Evolutionary conservation across 2,113 vertebrate genomes (phyloP).

Genomic region (Hippolais icterina): DNA sequence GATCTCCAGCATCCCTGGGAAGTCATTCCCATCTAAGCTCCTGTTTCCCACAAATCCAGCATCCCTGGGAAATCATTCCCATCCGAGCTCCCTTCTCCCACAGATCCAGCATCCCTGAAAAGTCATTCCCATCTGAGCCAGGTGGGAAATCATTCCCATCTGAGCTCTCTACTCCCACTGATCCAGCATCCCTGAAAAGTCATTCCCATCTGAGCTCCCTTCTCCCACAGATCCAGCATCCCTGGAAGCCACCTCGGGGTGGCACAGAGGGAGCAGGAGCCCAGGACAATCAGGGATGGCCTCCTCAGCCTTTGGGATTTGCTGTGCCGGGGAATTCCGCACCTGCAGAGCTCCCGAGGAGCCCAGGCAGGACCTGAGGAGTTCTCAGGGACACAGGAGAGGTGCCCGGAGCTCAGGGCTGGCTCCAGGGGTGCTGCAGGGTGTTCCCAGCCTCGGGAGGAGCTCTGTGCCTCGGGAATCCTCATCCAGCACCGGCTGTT

Average conservation of each 20-base stretch:
- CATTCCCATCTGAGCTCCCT: too few species aligned
- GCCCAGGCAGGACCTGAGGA: not conserved
- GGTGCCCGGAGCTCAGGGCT: not conserved
- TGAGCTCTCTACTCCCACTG: not conserved
- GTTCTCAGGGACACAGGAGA: not conserved
- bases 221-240: not conserved
- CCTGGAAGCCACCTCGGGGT: not conserved
- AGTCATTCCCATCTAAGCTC: accelerated
- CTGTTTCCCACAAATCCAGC: not conserved
- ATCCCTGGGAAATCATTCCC: too few species aligned
- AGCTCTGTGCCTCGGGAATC: not conserved
- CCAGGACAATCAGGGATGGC: not conserved
- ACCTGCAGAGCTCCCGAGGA: accelerated
- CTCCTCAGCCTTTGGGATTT: not conserved
- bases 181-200: too few species aligned
- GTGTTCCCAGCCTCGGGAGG: not conserved
- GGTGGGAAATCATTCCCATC: accelerated
- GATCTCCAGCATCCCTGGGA: not conserved
- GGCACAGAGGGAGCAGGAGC: not conserved
- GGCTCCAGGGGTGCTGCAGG: not conserved
- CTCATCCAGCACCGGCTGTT: accelerated
- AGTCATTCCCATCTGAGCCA: too few species aligned
- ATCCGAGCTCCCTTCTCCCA: too few species aligned
- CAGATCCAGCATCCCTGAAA: not conserved
- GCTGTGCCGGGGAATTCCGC: accelerated